These are phyloP conservation scores for Nettapus auritus DNA, from an alignment of 2,113 vertebrate genomes.

Conservation along the genomic window DNA sequence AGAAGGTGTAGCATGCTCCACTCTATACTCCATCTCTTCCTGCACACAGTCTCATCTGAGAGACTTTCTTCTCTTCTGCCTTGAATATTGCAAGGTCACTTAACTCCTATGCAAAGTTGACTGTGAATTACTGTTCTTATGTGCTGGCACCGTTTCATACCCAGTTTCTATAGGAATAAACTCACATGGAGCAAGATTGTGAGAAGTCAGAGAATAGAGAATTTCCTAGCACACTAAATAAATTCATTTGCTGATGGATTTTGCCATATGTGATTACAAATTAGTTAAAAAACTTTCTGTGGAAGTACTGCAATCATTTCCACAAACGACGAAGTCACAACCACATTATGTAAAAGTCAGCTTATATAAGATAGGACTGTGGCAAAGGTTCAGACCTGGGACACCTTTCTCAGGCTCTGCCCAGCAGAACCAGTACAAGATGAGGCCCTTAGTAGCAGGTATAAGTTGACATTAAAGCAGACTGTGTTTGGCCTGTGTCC, in stretches of 20 bases:
- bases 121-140: too few species aligned
- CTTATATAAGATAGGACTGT: not conserved
- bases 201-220: not conserved
- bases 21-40: not conserved
- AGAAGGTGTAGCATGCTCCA: not conserved
- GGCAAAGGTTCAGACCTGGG: not conserved
- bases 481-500: not conserved
- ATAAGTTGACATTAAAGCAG: not conserved
- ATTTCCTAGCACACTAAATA: not conserved
- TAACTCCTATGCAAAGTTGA: not conserved
- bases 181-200: not conserved
- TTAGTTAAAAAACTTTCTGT: not conserved
- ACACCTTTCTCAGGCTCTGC: not conserved
- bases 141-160: not conserved
- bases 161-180: not conserved
- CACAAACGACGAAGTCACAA: not conserved
- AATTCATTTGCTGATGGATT: not conserved
- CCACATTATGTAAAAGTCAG: not conserved
- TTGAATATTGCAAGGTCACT: not conserved
- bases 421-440: not conserved
- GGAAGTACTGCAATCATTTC: not conserved
- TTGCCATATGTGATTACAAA: not conserved
- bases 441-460: not conserved
- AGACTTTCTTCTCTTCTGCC: not conserved
- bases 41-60: rapidly evolving